These are phyloP conservation scores for Mongoloraphidia duomilia DNA, from an alignment of 2,888 invertebrate species.

Conservation along the genomic window DNA sequence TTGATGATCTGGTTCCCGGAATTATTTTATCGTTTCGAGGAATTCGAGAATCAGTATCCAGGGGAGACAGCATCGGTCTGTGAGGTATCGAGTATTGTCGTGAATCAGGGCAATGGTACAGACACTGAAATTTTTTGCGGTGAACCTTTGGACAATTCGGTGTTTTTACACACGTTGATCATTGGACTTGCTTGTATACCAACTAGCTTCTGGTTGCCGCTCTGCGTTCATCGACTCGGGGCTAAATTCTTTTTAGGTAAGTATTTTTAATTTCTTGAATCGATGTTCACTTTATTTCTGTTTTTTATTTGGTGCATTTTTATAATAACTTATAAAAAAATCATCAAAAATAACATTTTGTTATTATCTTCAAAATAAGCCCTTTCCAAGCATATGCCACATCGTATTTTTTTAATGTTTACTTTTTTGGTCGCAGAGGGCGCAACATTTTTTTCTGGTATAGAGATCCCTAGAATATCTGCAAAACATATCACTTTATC, in stretches of 20 bases:
- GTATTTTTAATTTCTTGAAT: constrained; percentile 19
- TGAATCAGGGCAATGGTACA: constrained; percentile 27
- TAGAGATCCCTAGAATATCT: no score
- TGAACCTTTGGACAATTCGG: constrained; percentile 47
- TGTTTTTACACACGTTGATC: constrained; percentile 62
- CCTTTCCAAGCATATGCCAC: no score
- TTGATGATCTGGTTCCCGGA: constrained; percentile 89
- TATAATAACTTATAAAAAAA: background rate
- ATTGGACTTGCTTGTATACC: constrained; percentile 70
- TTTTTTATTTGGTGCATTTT: background rate
- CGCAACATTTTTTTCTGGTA: no score
- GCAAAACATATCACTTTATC: no score
- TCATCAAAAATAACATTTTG: no score
- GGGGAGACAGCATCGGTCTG: constrained; percentile 58
- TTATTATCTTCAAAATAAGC: no score
- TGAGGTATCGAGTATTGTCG: constrained; percentile 54
- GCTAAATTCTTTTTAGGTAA: constrained; percentile 70
- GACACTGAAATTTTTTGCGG: constrained; percentile 16
- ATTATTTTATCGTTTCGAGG: constrained; percentile 69
- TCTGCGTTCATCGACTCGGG: constrained; percentile 65
- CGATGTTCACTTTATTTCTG: background rate
- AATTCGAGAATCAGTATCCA: constrained; percentile 51
- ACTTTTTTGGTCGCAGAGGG: no score
- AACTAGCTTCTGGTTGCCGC: constrained; percentile 62
- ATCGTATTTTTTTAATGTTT: no score